phyloP scores from a whole-genome alignment of 2,888 invertebrate genomes.

The Amphiduros pacificus region DNA sequence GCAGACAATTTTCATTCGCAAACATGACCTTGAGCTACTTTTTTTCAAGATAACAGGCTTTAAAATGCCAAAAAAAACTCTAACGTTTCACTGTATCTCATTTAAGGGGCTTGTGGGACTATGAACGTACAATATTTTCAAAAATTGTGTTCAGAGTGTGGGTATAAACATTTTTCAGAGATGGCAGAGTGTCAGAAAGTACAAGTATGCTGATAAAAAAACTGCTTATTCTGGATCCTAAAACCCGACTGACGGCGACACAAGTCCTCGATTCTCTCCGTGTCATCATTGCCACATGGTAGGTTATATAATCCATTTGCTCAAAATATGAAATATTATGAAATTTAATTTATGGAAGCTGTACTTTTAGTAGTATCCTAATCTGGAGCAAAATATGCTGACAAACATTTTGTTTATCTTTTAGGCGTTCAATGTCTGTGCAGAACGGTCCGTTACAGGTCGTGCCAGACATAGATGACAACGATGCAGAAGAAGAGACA shows the following conservation, averaged over 20 bases:
- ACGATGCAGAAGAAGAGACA: constrained; percentile 7
- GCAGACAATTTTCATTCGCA: too few species aligned
- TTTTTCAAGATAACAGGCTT: too few species aligned
- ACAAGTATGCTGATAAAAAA: constrained; percentile 71
- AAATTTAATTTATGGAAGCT: neutral
- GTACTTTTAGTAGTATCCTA: neutral
- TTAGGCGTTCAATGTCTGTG: constrained; percentile 43
- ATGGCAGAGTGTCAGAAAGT: constrained; percentile 67
- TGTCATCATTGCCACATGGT: constrained; percentile 56
- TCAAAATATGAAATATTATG: neutral
- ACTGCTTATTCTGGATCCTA: constrained; percentile 71
- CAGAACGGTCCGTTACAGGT: constrained; percentile 41
- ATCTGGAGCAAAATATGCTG: neutral
- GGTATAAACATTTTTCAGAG: constrained; percentile 60
- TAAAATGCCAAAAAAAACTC: neutral
- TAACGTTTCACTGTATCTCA: neutral
- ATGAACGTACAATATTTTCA: neutral
- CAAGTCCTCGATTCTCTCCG: constrained; percentile 67
- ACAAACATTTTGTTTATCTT: neutral
- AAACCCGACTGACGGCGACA: constrained; percentile 69
- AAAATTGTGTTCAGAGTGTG: too few species aligned
- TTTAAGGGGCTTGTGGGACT: neutral
- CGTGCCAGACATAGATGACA: constrained; percentile 47
- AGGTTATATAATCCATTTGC: constrained; percentile 18
- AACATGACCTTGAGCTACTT: too few species aligned